Base-by-base conservation (phyloP, 2,888 invertebrate genomes). In the Allophyes oxyacanthae region DNA sequence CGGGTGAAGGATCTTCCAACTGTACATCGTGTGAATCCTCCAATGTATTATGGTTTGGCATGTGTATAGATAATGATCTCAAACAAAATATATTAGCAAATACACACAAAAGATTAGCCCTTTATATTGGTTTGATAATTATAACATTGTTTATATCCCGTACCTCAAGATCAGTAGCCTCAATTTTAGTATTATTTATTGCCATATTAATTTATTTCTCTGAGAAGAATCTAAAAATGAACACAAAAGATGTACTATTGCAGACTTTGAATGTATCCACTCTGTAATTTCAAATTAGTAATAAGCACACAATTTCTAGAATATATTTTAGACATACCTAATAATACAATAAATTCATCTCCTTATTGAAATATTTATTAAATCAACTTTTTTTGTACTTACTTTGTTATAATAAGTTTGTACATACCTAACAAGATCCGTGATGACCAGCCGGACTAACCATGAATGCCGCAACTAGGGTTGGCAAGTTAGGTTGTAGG, bases 1-100 rank as follows among this genome's bases (percentile, higher is more conserved):
- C 93, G 28, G 98, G 98, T 2, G 96, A 96, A 86, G 98, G 98
- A 0, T 96, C 97, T 11, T 96, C 97, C 81, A 97, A 98, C 95
- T 99, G 99, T 87, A 94, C 95, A 48, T 92, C 95, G 75, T 99
- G 99, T 94, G 96, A 96, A 36, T 13, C 71, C 1, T 61, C 61
- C 40, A 59, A 82, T 60, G 71, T 83, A 0, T 62, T 91, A 28
- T 89, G 86, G 87, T 81, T 82, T 75, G 87, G 87, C 8, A 81
- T 78, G 72, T 94, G 94, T 80, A 67, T 93, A 44, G 77, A 85
- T 69, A 78, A 75, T 44, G 74, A 77, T 52, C 55, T 81, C 15
- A 86, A 81, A 72, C 74, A 78, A 64, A 75, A 83, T 45, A 74
- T 88, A 48, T 57, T 89, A 64, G 78, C 52, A 43, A 79, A 74